phyloP scores from a whole-genome alignment of 92 coral and sea anemone species.

The Zoanthus gigantus region DNA sequence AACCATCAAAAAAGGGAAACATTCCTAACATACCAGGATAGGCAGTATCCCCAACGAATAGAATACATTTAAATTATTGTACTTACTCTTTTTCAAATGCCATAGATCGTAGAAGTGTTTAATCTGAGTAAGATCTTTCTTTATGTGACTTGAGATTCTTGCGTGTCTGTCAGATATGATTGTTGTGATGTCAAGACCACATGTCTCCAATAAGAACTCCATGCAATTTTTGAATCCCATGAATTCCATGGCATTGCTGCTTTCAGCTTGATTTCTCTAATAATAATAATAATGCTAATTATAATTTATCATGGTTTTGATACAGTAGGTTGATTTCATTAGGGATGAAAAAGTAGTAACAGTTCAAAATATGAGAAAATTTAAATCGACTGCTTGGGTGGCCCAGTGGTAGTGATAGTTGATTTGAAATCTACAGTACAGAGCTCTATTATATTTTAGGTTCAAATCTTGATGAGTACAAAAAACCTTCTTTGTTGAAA shows the following conservation, averaged over 20 bases:
- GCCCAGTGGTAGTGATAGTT: no score
- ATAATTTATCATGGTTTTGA: no score
- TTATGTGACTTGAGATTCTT: constrained; percentile 45
- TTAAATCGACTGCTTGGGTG: no score
- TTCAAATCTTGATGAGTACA: no score
- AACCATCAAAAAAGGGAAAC: not conserved
- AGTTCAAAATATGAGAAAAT: no score
- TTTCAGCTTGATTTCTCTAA: constrained; percentile 55
- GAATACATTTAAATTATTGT: not conserved
- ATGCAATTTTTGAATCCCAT: constrained; percentile 50
- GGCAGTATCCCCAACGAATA: not conserved
- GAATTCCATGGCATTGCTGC: constrained; percentile 57
- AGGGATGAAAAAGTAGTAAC: no score
- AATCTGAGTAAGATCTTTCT: constrained; percentile 33
- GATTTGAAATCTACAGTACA: no score
- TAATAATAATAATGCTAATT: not conserved
- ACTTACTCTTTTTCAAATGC: constrained; percentile 49
- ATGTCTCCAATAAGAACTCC: constrained; percentile 35
- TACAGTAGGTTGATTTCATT: no score
- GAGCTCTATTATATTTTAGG: no score
- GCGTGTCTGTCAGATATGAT: constrained; percentile 50
- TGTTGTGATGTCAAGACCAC: constrained; percentile 28
- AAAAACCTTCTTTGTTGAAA: no score
- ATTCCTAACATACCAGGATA: not conserved
- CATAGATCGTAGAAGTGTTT: constrained; percentile 36